These are phyloP conservation scores for Pardosa pseudoannulata DNA, from an alignment of 2,888 invertebrate genomes.

Conservation along the genomic window DNA sequence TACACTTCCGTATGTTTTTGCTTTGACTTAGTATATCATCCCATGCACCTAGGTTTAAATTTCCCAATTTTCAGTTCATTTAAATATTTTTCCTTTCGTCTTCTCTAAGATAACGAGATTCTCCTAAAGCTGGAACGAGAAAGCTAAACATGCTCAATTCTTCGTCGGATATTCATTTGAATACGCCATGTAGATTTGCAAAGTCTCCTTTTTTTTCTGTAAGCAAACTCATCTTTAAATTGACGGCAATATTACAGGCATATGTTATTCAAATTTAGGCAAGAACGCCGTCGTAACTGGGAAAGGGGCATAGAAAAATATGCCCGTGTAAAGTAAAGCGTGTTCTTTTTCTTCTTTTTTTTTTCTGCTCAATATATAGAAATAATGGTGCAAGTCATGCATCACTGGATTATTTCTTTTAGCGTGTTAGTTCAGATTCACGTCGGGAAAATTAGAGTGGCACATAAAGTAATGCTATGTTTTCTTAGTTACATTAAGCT, in stretches of 20 bases:
- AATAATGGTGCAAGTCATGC: constrained; percentile 2
- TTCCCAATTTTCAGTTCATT: background rate
- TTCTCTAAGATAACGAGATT: constrained; percentile 3
- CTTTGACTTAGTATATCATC: no score
- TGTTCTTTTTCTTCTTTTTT: background rate
- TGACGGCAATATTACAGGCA: background rate
- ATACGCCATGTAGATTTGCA: background rate
- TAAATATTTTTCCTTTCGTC: background rate
- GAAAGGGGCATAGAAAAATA: background rate
- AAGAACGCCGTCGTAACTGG: background rate
- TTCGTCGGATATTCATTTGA: background rate
- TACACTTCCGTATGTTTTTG: no score
- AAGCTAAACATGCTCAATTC: background rate
- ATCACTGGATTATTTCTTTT: background rate
- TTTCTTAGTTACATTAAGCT: no score
- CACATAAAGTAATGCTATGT: no score
- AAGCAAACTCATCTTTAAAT: background rate
- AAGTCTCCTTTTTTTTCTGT: background rate
- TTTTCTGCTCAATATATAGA: background rate
- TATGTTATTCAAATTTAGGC: background rate
- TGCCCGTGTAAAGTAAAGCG: background rate
- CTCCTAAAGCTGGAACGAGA: background rate
- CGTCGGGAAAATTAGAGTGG: no score
- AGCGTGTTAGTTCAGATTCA: background rate
- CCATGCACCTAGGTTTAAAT: background rate